phyloP scores from a whole-genome alignment of 2,113 vertebrate genomes.

The Heloderma charlesbogerti region DNA sequence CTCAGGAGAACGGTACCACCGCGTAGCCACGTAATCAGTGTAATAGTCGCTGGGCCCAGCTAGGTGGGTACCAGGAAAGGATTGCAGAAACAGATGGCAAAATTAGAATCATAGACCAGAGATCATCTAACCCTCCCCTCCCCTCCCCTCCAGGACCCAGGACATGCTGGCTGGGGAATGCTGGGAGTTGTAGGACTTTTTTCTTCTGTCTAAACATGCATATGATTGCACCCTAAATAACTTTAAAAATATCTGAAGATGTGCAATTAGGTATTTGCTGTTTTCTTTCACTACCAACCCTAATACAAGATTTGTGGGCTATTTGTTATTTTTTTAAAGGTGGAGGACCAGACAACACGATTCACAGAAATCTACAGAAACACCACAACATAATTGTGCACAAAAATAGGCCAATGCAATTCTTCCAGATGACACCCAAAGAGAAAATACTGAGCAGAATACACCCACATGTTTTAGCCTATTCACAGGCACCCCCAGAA shows the following conservation, averaged over 20 bases:
- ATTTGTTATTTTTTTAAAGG: neutral
- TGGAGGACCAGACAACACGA: neutral
- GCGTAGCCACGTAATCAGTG: conserved; percentile 95
- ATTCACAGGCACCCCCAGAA: neutral
- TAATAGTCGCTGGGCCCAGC: conserved; percentile 93
- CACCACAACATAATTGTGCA: neutral
- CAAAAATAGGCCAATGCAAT: neutral
- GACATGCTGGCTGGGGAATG: too few relatives aligned
- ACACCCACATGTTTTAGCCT: neutral
- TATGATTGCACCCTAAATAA: too few relatives aligned
- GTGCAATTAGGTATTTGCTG: neutral
- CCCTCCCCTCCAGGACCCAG: too few relatives aligned
- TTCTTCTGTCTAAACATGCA: too few relatives aligned
- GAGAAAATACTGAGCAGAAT: neutral
- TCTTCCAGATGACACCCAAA: neutral
- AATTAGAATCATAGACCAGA: neutral
- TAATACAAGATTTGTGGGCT: neutral
- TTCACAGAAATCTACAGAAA: neutral
- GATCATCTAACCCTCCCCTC: too few relatives aligned
- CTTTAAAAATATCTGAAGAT: neutral
- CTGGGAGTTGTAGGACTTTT: too few relatives aligned
- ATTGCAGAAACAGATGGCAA: conserved; percentile 22
- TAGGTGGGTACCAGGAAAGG: conserved; percentile 54
- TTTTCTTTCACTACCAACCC: neutral
- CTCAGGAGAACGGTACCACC: conserved; percentile 95